Evolutionary conservation across 1,140 invertebrate genomes (phyloP), one percentile per base, ranked within the genome.

Genomic region (Anthonomus grandis): DNA sequence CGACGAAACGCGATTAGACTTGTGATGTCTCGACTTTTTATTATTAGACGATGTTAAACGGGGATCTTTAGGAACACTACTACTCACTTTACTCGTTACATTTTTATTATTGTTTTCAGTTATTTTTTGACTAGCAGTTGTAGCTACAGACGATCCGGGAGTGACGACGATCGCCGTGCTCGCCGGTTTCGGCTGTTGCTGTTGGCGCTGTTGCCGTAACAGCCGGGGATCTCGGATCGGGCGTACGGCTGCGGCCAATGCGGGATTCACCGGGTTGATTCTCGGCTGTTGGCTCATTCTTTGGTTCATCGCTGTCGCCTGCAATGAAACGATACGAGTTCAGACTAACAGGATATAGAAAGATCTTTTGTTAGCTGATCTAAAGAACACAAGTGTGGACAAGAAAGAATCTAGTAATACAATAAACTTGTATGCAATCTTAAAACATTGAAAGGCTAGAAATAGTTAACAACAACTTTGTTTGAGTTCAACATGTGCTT

Each of bases 261-360:
- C 78, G 18, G 79, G 79, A 71, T 81, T 86, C 6, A 83, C 84
- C 19, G 86, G 85, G 44, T 83, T 78, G 52, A 87, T 86, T 59
- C 81, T 78, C 2, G 60, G 46, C 42, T 59, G 36, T n/a, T n/a
- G n/a, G 45, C 18, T 37, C 15, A 42, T 13, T 45, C 53, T 47
- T 24, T 55, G 59, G 17, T 59, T 19, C 18, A 36, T 24, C 8
- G 52, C 44, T n/a, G 36, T 25, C 25, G 24, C 10, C 53, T 60
- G 46, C 42, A 56, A 60, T 18, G 24, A 9, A 44, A 37, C 41
- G 15, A 34, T 13, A 38, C n/a, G 17, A 4, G 36, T 38, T n/a
- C n/a, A n/a, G n/a, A n/a, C n/a, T n/a, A n/a, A n/a, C n/a, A n/a
- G n/a, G n/a, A n/a, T n/a, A n/a, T n/a, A n/a, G n/a, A n/a, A n/a